Evolutionary conservation across 1,140 invertebrate genomes (phyloP).

Genomic region (Oreohelix idahoensis): DNA sequence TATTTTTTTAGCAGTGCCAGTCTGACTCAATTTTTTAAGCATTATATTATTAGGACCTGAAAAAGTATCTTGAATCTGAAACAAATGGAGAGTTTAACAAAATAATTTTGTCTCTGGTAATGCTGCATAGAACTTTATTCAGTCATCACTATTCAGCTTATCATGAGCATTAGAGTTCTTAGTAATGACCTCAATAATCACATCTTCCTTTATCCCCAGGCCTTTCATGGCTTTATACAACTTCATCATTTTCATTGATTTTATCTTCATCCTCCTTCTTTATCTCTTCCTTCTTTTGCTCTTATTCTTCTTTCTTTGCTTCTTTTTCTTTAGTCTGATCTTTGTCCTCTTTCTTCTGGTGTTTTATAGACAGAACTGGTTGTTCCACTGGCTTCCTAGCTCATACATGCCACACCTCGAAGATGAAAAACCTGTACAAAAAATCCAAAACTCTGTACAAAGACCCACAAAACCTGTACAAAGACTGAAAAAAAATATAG

Average conservation of each 20-base stretch:
- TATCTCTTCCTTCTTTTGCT: not conserved
- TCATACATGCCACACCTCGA: too few relatives aligned
- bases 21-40: not conserved
- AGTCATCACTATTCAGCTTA: too few relatives aligned
- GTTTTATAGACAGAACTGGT: not conserved
- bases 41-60: constrained; percentile 61
- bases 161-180: not conserved
- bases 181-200: constrained; percentile 42
- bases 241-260: constrained; percentile 51
- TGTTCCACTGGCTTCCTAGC: too few relatives aligned
- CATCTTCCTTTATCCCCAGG: constrained; percentile 53
- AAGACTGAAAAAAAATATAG: too few relatives aligned
- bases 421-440: too few relatives aligned
- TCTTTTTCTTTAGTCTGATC: not conserved
- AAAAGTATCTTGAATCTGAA: constrained; percentile 64
- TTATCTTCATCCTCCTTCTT: constrained; percentile 16
- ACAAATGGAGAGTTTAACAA: constrained; percentile 67
- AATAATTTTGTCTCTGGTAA: constrained; percentile 64
- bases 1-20: too few relatives aligned
- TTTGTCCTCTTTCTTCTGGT: not conserved
- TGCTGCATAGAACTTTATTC: constrained; percentile 38
- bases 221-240: constrained; percentile 68
- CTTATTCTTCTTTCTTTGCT: not conserved
- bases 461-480: too few relatives aligned
- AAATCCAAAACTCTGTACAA: too few relatives aligned